Base-by-base conservation (phyloP, 2,888 invertebrate species). In the Thereva unica region DNA sequence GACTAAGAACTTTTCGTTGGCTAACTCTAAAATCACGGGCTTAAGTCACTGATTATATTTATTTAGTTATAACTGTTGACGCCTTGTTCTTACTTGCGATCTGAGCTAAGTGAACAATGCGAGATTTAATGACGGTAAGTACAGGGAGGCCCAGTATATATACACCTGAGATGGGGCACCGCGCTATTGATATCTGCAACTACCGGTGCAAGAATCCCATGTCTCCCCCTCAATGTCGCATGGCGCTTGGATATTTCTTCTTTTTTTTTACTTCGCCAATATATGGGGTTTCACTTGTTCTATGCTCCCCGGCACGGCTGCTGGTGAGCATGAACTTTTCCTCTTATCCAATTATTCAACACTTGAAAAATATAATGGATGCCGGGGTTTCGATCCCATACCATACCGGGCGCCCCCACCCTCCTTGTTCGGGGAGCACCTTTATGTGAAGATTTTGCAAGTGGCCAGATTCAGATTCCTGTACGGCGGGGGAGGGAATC, bases 71-170 rank as follows among this genome's bases (percentile, higher is more conserved):
- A 44, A 44, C 23, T 23, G 23, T 2, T 6, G 12, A 44, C 53
- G 52, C 53, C 44, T 64, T 53, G 52, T 64, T 64, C 63, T 64
- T 42, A 52, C 7, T 53, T 54, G 54, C 57, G 61, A 50, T 52
- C 68, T 61, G 34, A 63, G 63, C 67, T 64, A 64, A 64, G 53
- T 64, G 69, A 69, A 72, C 72, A 72, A 59, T 67, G 74, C 79
- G 78, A 77, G 77, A 76, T 76, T 78, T 79, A 79, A 80, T 80
- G 80, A 79, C 78, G 73, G 75, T 75, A 74, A 77, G 76, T 78
- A 76, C 78, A 78, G 77, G 77, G 76, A 76, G 75, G 74, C 75
- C 75, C 73, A 74, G 76, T 80, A 79, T 80, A 79, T 80, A 80
- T 80, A 80, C 64, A 9, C 64, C 12, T 54, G 45, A 53, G 44